Evolutionary conservation across 2,113 vertebrate genomes (phyloP), one percentile per base, ranked within the genome.

Genomic region (Paramisgurnus dabryanus): DNA sequence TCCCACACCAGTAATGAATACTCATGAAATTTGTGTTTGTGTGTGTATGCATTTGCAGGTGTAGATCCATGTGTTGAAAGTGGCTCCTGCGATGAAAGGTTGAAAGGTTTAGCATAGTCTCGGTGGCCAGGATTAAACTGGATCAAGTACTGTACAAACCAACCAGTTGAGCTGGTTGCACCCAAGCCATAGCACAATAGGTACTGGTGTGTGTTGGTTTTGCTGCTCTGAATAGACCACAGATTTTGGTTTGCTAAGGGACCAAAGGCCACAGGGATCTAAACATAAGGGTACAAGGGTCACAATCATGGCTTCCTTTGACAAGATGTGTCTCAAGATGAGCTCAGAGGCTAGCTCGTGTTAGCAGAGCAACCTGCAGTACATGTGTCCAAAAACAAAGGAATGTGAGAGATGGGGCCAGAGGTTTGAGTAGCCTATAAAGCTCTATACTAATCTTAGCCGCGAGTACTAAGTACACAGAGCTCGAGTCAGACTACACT

Each of bases 131-230:
- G 88, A 92, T 93, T 91, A 91, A 79, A 78, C 74, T 67, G 85
- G 90, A 92, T 92, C 86, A 86, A 84, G 58, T 39, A 65, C 86
- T 86, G 88, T 90, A 84, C 83, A 89, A 93, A 90, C 86, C 87
- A 84, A 80, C 71, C 55, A 57, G 58, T 87, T 80, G 8, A 79
- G 84, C 88, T 18, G 17, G 17, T 58, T 58, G 55, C 55, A 82
- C 80, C 84, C 84, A 85, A 84, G 87, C 85, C 68, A 47, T n/a
- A 71, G 84, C 78, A 92, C 90, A 92, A 92, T 86, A 79, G 89
- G 76, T 84, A 76, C 57, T 82, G 82, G 79, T 18, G 49, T 79
- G 39, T 92, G 90, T 92, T 92, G 85, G 82, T 90, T 88, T 87
- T 87, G 81, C 82, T 85, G 80, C 85, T 87, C 89, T 88, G 67